These are phyloP conservation scores for Hyppa rectilinea DNA, from an alignment of 2,888 invertebrate species.

Conservation along the genomic window DNA sequence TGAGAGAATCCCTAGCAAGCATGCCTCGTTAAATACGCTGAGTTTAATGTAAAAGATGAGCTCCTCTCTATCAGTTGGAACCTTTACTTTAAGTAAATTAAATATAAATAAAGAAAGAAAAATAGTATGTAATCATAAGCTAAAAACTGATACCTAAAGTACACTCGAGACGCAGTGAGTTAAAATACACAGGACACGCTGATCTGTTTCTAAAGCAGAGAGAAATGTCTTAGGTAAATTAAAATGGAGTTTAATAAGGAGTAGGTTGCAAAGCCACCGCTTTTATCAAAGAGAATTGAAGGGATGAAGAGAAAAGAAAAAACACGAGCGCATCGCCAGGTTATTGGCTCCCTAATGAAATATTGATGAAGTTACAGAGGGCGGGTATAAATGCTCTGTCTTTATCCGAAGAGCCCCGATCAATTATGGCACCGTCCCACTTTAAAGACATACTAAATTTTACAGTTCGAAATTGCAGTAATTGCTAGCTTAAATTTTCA, in stretches of 20 bases:
- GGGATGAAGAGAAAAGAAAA: constrained; percentile 49
- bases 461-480: background rate
- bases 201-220: constrained; percentile 30
- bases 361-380: constrained; percentile 77
- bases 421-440: constrained; percentile 32
- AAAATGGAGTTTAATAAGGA: constrained; percentile 57
- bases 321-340: constrained; percentile 64
- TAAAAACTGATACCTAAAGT: constrained; percentile 22
- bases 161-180: constrained; percentile 19
- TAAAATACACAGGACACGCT: constrained; percentile 35
- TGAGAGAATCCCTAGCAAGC: constrained; percentile 7
- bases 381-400: constrained; percentile 51
- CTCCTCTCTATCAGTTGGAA: constrained; percentile 26
- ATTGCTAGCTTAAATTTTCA: background rate
- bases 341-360: constrained; percentile 80
- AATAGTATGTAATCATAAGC: too few species aligned
- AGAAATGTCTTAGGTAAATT: constrained; percentile 53
- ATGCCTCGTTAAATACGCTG: constrained; percentile 2
- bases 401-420: constrained; percentile 32
- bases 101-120: too few species aligned
- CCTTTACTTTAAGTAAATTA: constrained; percentile 9
- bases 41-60: constrained; percentile 23
- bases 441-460: constrained; percentile 26
- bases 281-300: constrained; percentile 57
- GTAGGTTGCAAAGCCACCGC: constrained; percentile 35